Evolutionary conservation across 2,113 vertebrate genomes (phyloP), one percentile per base, ranked within the genome.

Genomic region (Neolamprologus ventralis): DNA sequence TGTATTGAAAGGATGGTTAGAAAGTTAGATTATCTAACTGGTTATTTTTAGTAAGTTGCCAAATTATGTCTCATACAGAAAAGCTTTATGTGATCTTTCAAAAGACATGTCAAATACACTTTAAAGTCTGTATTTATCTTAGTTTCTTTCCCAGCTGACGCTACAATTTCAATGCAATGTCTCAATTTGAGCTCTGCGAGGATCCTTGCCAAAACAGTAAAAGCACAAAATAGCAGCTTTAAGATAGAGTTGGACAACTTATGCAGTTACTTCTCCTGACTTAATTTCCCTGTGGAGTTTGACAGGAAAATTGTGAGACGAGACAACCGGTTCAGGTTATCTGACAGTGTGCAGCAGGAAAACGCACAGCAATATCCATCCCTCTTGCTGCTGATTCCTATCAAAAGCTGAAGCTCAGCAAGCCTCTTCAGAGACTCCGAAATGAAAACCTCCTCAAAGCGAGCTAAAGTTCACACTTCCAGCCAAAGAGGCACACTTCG

Each of bases 271-370:
- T 87, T 87, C 79, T 91, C 71, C 81, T 35, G 75, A 92, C 87
- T 92, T 94, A 92, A 95, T 95, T 95, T 95, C 93, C 93, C 90
- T 35, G 80, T 1, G 91, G 93, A 91, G 87, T 83, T 89, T 80
- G 88, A 86, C 73, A 49, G 83, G 80, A 71, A 88, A 88, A 90
- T 51, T 60, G 89, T 85, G 88, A 78, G 91, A 55, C 80, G 89
- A 88, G 87, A 89, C 85, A 87, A 94, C 84, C 85, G 17, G 82
- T 88, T 93, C 80, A 85, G 91, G 90, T 92, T 93, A 93, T 93
- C 92, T 89, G 90, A 86, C 86, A 81, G 85, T n/a, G 85, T 86
- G 87, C 55, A 65, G 82, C 65, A 55, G 83, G 82, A 84, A 87
- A 75, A 83, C n/a, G 55, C 28, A 49, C 78, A 57, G 86, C 63